Percentiles rank a stretch among this genome's conserved stretches.
Evolutionary conservation across 2,888 invertebrate species (phyloP).

Genomic region (Himalopsyche tibetana): DNA sequence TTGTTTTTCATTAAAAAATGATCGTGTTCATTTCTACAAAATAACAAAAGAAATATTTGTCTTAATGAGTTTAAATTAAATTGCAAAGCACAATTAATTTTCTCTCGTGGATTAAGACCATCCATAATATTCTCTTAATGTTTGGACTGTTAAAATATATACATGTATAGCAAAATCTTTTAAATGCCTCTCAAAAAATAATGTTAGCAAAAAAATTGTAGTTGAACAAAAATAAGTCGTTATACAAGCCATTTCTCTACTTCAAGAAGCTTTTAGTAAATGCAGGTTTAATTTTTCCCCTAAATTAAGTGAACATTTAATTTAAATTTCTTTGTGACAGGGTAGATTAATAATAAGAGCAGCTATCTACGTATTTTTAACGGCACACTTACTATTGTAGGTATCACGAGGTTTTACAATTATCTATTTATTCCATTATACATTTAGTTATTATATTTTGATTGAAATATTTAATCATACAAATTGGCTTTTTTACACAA

Average conservation of each 20-base stretch:
- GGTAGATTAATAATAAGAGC: not conserved
- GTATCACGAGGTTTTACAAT: too few species aligned
- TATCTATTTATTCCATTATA: too few species aligned
- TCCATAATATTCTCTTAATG: not conserved
- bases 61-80: slow-evolving; percentile 28
- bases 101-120: not conserved
- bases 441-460: too few species aligned
- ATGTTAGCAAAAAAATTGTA: slow-evolving; percentile 1
- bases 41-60: slow-evolving; percentile 3
- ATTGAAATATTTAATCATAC: too few species aligned
- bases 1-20: slow-evolving; percentile 21
- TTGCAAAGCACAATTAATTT: slow-evolving; percentile 28
- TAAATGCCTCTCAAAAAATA: not conserved
- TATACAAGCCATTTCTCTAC: slow-evolving; percentile 9
- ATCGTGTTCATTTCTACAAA: not conserved
- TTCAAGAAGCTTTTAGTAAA: slow-evolving; percentile 15
- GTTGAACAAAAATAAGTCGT: not conserved
- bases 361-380: too few species aligned
- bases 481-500: too few species aligned
- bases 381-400: too few species aligned
- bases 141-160: not conserved
- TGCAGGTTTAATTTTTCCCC: not conserved
- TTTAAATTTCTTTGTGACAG: not conserved
- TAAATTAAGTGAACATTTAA: slow-evolving; percentile 25
- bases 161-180: not conserved